These are phyloP conservation scores for Agelaius phoeniceus DNA, from an alignment of 2,113 vertebrate species.

Conservation along the genomic window DNA sequence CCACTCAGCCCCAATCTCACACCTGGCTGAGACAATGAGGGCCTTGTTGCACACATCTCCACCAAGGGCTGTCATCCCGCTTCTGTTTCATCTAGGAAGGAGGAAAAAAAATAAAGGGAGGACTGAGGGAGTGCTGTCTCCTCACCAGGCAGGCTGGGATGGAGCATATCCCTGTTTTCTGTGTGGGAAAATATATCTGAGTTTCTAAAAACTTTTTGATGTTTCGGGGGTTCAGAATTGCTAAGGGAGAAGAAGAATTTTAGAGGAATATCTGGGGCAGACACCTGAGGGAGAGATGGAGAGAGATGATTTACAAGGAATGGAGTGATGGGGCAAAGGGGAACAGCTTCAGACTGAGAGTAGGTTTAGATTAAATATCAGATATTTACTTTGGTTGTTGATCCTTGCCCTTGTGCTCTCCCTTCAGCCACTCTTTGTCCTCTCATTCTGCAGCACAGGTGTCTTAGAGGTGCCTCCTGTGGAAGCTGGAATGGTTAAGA, in stretches of 20 bases:
- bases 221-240: background rate
- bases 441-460: background rate
- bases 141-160: background rate
- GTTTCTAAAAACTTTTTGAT: background rate
- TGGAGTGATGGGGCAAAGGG: background rate
- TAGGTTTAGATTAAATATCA: background rate
- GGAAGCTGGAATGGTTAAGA: background rate
- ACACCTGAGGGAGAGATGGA: background rate
- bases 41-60: conserved; percentile 78
- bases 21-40: conserved; percentile 85
- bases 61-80: conserved; percentile 33
- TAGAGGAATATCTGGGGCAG: background rate
- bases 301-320: background rate
- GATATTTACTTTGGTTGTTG: background rate
- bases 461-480: background rate
- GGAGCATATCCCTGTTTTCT: background rate
- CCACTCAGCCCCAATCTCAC: conserved; percentile 77
- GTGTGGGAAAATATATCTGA: background rate
- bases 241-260: background rate
- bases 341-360: background rate
- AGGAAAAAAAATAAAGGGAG: background rate
- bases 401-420: background rate
- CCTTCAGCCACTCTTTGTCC: background rate
- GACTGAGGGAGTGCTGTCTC: background rate
- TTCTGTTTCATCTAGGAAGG: conserved; percentile 27